Conservation (phyloP, 2,888 invertebrate genomes). For the Acleris emargana region DNA sequence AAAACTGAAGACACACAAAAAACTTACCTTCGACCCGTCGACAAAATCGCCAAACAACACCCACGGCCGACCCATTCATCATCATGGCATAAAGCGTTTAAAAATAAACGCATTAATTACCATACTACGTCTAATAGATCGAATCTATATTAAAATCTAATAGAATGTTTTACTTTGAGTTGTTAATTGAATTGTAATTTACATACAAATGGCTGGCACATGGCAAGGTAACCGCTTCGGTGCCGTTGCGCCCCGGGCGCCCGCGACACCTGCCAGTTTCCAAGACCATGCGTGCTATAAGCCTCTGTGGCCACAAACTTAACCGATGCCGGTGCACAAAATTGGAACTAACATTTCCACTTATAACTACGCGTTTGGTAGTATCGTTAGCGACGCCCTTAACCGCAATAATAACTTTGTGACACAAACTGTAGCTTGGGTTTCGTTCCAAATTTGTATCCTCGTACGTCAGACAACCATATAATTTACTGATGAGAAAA, state of each 20-base stretch:
- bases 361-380: too few species aligned
- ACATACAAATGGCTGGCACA: constrained; percentile 47
- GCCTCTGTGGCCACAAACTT: too few species aligned
- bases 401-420: too few species aligned
- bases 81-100: constrained; percentile 6
- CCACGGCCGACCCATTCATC: constrained; percentile 3
- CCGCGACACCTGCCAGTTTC: constrained; percentile 61
- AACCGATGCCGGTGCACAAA: too few species aligned
- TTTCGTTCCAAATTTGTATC: too few species aligned
- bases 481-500: too few species aligned
- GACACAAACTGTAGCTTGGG: too few species aligned
- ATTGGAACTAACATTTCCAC: too few species aligned
- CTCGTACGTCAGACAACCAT: too few species aligned
- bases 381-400: too few species aligned
- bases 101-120: constrained; percentile 9
- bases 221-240: constrained; percentile 23
- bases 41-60: background rate
- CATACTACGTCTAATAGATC: constrained; percentile 14
- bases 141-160: constrained; percentile 40
- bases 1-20: background rate
- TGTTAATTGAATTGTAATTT: constrained; percentile 66
- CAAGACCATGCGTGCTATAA: constrained; percentile 20
- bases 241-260: constrained; percentile 64
- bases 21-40: background rate
- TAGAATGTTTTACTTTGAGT: constrained; percentile 55